phyloP scores from a whole-genome alignment of 2,113 vertebrate genomes.

The Zeus faber region DNA sequence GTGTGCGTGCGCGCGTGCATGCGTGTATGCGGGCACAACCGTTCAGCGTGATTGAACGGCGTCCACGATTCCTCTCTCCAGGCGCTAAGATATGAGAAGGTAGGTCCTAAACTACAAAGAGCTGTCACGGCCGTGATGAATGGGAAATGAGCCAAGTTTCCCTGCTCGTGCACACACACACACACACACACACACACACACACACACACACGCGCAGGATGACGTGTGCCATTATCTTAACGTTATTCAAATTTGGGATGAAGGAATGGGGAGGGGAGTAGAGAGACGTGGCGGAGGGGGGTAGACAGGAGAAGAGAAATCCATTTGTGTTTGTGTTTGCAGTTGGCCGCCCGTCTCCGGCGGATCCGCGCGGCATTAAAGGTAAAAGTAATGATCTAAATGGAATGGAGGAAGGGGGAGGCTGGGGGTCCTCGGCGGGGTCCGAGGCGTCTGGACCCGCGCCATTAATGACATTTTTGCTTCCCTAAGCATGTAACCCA shows the following conservation, averaged over 20 bases:
- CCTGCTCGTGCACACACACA: neutral
- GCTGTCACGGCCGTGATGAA: conserved; percentile 43
- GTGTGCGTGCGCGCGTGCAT: conserved; percentile 3
- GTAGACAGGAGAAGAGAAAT: neutral
- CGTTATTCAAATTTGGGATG: conserved; percentile 40
- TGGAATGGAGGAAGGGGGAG: conserved; percentile 12
- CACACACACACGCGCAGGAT: neutral
- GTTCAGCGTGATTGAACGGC: conserved; percentile 40
- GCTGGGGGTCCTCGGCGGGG: conserved; percentile 22
- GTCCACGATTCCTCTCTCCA: conserved; percentile 25
- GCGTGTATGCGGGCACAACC: conserved; percentile 10
- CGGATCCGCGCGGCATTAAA: conserved; percentile 38
- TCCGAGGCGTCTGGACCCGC: conserved; percentile 14
- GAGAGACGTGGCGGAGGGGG: neutral
- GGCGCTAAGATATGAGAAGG: conserved; percentile 19
- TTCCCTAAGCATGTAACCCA: conserved; percentile 49
- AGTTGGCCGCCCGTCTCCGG: conserved; percentile 20
- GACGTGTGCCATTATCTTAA: conserved; percentile 30
- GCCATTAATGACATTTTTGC: conserved; percentile 43
- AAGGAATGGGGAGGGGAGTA: neutral
- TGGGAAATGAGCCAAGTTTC: conserved; percentile 25
- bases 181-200: conserved; percentile 12
- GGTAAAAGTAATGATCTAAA: conserved; percentile 39
- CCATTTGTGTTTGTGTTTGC: conserved; percentile 28
- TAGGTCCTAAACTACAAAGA: conserved; percentile 28